Conservation (phyloP, 2,113 vertebrate species). For the Lepus europaeus region DNA sequence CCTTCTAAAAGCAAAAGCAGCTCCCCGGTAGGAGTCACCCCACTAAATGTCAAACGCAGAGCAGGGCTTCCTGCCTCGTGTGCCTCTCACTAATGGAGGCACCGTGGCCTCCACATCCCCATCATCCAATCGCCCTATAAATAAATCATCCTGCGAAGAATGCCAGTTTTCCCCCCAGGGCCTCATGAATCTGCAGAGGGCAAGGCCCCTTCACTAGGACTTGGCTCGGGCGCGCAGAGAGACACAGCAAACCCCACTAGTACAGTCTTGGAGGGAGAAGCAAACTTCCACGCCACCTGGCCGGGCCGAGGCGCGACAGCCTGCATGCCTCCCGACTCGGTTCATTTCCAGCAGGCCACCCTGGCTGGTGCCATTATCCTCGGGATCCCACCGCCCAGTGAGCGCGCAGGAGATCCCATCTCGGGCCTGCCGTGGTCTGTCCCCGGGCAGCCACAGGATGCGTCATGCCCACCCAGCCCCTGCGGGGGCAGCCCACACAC, state of each 20-base stretch:
- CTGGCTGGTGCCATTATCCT: background rate
- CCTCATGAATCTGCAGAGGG: slow-evolving; percentile 73
- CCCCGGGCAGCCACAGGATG: background rate
- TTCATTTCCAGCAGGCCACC: background rate
- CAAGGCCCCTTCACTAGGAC: slow-evolving; percentile 63
- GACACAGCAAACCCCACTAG: background rate
- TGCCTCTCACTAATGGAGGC: slow-evolving; percentile 65
- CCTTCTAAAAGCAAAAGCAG: slow-evolving; percentile 72
- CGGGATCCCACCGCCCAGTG: slow-evolving; percentile 19
- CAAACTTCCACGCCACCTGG: background rate
- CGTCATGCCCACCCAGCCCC: slow-evolving; percentile 51
- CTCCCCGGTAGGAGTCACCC: slow-evolving; percentile 61
- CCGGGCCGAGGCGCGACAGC: background rate
- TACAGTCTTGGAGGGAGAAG: slow-evolving; percentile 17
- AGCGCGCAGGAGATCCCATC: slow-evolving; percentile 34
- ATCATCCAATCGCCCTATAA: slow-evolving; percentile 78
- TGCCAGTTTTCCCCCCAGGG: slow-evolving; percentile 73
- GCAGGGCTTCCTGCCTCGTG: slow-evolving; percentile 74
- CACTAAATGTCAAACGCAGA: slow-evolving; percentile 80
- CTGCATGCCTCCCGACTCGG: slow-evolving; percentile 16
- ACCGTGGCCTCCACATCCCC: slow-evolving; percentile 78
- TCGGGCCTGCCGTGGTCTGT: slow-evolving; percentile 35
- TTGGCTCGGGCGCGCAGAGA: slow-evolving; percentile 11
- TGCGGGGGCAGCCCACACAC: background rate
- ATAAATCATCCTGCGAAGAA: slow-evolving; percentile 81